Evolutionary conservation across 2,113 vertebrate species (phyloP), one percentile per base, ranked within the genome.

Genomic region (Hippocampus guttulatus): DNA sequence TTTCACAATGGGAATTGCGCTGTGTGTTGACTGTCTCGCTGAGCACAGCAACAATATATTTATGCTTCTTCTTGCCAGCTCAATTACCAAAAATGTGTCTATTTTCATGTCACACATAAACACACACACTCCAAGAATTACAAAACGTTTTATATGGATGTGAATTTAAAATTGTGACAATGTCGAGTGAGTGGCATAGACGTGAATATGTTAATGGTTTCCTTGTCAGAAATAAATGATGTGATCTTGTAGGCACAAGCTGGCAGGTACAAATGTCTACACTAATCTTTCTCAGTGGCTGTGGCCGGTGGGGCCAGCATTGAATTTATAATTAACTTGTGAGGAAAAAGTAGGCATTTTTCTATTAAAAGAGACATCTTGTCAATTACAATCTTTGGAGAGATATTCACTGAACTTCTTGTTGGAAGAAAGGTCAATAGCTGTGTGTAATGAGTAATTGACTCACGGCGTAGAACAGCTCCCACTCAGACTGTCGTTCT

Each of bases 401-500:
- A 91, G 87, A 92, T 90, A 90, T 90, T 91, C 84, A 84, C 83
- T 89, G 92, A 90, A 91, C 90, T 92, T 92, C 90, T 89, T 91
- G 89, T 91, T 90, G 86, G 88, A 89, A 87, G 88, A 93, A 92
- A 92, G 92, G 92, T 93, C 92, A 92, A 93, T 93, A 92, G 89
- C 91, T 80, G 80, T 84, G 88, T 88, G 89, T 92, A 92, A 92
- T 92, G 91, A 92, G 90, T 92, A 92, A 93, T 91, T 92, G 92
- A 92, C 90, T 93, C 83, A 82, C 88, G 87, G 85, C 86, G 85
- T 88, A 83, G 87, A 87, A 85, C 84, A 80, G 89, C 85, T 82
- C 80, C 70, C 74, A 80, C 88, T 82, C 80, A 77, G 84, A 77
- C 85, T 89, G 84, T 76, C 82, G 83, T 89, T 88, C 85, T 87